A percentile compares a stretch with the other conserved stretches of the same genome.
phyloP scores from a whole-genome alignment of 2,113 vertebrate genomes.

The Etheostoma cragini region DNA sequence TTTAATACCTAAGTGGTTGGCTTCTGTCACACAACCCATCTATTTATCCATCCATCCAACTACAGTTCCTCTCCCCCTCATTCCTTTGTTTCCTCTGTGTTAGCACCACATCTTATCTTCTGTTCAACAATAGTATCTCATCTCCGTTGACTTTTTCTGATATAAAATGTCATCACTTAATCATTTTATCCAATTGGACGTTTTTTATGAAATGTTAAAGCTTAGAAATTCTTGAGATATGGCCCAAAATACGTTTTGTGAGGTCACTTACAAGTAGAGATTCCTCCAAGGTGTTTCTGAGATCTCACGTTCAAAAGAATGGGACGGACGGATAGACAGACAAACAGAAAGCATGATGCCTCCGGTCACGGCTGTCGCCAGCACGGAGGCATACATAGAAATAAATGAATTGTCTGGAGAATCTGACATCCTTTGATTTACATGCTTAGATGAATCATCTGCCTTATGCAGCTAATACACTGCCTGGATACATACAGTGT shows the following conservation, averaged over 20 bases:
- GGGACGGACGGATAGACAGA: no score
- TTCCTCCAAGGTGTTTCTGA: no score
- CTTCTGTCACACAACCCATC: constrained; percentile 43
- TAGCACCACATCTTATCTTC: constrained; percentile 12
- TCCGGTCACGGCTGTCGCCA: no score
- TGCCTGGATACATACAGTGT: constrained; percentile 10
- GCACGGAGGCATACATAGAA: not conserved
- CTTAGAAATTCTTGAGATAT: no score
- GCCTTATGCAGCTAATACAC: constrained; percentile 13
- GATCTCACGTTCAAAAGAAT: no score
- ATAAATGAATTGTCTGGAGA: constrained; percentile 10
- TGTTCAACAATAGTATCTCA: constrained; percentile 9
- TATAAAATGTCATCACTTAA: no score
- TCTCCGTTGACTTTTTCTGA: not conserved
- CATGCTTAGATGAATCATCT: constrained; percentile 18
- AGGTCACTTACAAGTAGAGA: no score
- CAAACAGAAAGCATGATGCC: no score
- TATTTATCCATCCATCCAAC: constrained; percentile 20
- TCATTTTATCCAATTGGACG: no score
- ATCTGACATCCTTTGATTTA: constrained; percentile 32
- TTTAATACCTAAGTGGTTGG: constrained; percentile 45
- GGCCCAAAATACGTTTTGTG: no score
- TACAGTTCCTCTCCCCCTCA: not conserved
- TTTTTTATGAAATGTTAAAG: no score
- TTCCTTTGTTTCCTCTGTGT: not conserved